Evolutionary conservation across 2,113 vertebrate genomes (phyloP).

Genomic region (Coregonus clupeaformis): DNA sequence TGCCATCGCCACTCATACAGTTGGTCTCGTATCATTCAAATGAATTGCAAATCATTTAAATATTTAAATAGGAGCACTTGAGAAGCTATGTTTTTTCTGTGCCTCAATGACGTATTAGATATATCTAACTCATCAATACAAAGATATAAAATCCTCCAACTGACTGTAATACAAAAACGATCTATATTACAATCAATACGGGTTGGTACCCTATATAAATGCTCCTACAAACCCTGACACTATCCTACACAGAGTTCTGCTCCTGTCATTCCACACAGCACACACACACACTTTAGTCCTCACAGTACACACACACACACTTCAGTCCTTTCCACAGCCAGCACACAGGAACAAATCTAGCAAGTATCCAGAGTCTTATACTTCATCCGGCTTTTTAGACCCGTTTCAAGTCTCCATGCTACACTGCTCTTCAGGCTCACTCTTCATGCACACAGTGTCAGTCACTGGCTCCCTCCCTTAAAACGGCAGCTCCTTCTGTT

Average conservation of each 20-base stretch:
- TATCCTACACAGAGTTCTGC: constrained; percentile 10
- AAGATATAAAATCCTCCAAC: neutral
- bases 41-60: neutral
- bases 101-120: neutral
- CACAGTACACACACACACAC: neutral
- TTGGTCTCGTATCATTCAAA: constrained; percentile 3
- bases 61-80: neutral
- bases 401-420: constrained; percentile 14
- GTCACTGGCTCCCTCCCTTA: neutral
- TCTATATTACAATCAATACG: neutral
- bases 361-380: constrained; percentile 22
- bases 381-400: constrained; percentile 29
- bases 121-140: neutral
- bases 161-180: neutral
- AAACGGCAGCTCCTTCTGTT: neutral
- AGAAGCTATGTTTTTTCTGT: neutral
- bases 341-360: constrained; percentile 9
- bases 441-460: neutral
- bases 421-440: constrained; percentile 3
- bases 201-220: neutral
- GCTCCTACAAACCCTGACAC: constrained; percentile 3
- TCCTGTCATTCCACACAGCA: constrained; percentile 10
- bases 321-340: constrained; percentile 10
- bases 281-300: neutral
- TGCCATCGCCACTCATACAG: neutral